Evolutionary conservation across 2,113 vertebrate species (phyloP), one percentile per base, ranked within the genome.

Genomic region (Vanacampus margaritifer): DNA sequence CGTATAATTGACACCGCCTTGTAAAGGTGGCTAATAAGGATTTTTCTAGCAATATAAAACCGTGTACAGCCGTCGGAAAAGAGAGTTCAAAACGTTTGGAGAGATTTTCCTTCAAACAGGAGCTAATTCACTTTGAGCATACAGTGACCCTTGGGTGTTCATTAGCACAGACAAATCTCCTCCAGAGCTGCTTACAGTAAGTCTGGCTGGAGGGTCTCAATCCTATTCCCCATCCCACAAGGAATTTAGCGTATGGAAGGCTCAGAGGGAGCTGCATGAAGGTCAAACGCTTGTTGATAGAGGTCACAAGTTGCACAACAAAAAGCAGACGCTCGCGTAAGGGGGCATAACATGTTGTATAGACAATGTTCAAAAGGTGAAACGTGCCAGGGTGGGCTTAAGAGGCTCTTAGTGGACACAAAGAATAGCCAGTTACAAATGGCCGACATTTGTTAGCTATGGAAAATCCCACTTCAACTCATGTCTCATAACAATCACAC

Each of bases 121-220:
- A 54, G 13, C 51, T 54, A 26, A 54, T 54, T 26, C 16, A 57
- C 26, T 8, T 57, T 32, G 60, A 62, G 60, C 60, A 24, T 43
- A 8, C 21, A n/a, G 48, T 58, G 60, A 74, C 64, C 63, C 41
- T 56, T 68, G 45, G 26, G 64, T 50, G 50, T 63, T 81, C 72
- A 84, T 75, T 81, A 83, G 71, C 65, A 54, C 76, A 76, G 79
- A 82, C 83, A 88, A n/a, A 87, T 85, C 82, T 84, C 80, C 75
- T 73, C 60, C 60, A 87, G 87, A 87, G 83, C 87, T 83, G 84
- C 86, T 90, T 89, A 88, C 43, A 39, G 28, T 86, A 85, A 87
- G 73, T 79, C 84, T 72, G 76, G 37, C 67, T 69, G 64, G 63
- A 75, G 66, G 68, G 53, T 66, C 73, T 67, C 73, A 82, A 81